Evolutionary conservation across 2,113 vertebrate genomes (phyloP).

Genomic region (Equus quagga): DNA sequence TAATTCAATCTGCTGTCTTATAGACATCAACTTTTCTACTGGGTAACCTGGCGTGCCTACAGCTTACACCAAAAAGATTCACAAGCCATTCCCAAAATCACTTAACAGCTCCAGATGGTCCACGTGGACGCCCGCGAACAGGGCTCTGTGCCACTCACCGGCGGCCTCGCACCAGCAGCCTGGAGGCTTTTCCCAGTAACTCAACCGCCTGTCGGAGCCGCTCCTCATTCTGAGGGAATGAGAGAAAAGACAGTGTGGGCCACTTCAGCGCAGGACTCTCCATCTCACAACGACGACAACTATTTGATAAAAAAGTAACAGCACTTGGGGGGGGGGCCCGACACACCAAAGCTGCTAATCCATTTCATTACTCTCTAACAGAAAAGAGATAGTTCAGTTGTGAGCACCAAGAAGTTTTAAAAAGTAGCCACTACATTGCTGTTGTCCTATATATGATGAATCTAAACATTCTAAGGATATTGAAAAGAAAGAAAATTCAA

Average conservation of each 20-base stretch:
- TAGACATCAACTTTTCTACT: neutral
- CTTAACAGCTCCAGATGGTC: neutral
- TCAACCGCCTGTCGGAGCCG: slow-evolving; percentile 97
- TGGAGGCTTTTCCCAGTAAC: slow-evolving; percentile 96
- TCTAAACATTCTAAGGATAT: neutral
- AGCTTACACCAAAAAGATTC: neutral
- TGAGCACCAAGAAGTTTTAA: neutral
- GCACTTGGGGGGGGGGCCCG: neutral
- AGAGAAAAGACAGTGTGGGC: slow-evolving; percentile 18
- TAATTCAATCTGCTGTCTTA: neutral
- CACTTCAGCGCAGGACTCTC: neutral
- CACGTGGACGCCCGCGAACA: neutral
- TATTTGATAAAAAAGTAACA: neutral
- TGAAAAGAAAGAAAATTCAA: slow-evolving; percentile 19
- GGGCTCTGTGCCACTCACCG: slow-evolving; percentile 85
- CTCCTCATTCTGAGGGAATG: slow-evolving; percentile 93
- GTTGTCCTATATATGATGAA: neutral
- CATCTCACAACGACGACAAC: neutral
- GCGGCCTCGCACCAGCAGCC: slow-evolving; percentile 95
- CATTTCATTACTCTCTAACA: neutral
- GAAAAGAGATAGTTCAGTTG: neutral
- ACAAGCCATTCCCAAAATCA: neutral
- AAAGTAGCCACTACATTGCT: neutral
- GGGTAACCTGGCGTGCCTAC: neutral
- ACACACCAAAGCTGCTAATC: neutral